Evolutionary conservation across 2,888 invertebrate species (phyloP).

Genomic region (Teleiodes luculella): DNA sequence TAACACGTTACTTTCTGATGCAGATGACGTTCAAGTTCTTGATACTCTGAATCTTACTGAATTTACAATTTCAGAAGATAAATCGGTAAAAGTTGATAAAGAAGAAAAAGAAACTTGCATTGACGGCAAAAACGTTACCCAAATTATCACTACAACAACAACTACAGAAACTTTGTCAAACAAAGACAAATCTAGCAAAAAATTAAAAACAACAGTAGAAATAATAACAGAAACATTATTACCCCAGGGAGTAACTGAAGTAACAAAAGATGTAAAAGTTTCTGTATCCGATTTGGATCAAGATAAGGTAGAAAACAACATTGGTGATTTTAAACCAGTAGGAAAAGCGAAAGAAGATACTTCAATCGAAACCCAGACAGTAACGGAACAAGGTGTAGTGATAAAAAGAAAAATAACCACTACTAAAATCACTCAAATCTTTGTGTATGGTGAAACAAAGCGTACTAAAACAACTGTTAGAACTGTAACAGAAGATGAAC

Average conservation of each 20-base stretch:
- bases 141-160: constrained; percentile 59
- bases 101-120: constrained; percentile 48
- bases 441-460: constrained; percentile 33
- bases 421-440: constrained; percentile 42
- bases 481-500: constrained; percentile 59
- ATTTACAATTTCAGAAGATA: constrained; percentile 50
- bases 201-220: constrained; percentile 61
- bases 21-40: constrained; percentile 38
- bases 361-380: constrained; percentile 30
- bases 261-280: constrained; percentile 63
- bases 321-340: constrained; percentile 26
- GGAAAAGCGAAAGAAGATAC: constrained; percentile 36
- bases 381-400: constrained; percentile 34
- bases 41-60: constrained; percentile 51
- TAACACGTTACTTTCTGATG: constrained; percentile 57
- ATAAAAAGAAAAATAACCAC: constrained; percentile 42
- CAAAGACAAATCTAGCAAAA: constrained; percentile 51
- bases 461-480: constrained; percentile 53
- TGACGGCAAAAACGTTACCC: constrained; percentile 53
- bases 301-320: constrained; percentile 30
- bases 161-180: constrained; percentile 57
- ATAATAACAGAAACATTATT: constrained; percentile 59
- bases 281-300: constrained; percentile 52
- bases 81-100: constrained; percentile 47
- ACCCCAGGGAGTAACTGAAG: constrained; percentile 60